Base-by-base conservation (phyloP, 2,888 invertebrate genomes). In the Actias luna region DNA sequence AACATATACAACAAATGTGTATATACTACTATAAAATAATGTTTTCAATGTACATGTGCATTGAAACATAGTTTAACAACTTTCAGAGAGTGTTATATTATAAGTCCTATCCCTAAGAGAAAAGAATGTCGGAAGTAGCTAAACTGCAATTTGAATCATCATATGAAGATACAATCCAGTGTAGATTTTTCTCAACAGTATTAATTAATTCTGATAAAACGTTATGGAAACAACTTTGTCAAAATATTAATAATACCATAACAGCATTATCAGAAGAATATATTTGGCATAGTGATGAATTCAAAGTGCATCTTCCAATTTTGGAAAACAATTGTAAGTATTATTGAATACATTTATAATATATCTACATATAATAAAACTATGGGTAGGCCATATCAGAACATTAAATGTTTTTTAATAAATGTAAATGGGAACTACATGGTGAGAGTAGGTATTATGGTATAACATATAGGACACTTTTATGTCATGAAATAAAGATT, bases 151-250 rank as follows among this genome's bases (percentile, higher is more conserved):
- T 52, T 50, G 61, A 65, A 59, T 57, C 61, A 29, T 22, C 64
- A 25, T 70, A 72, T 79, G 97, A 97, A 70, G 97, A 97, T 87
- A 95, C 94, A 70, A 92, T 97, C 33, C 96, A 96, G 81, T 96
- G 96, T 85, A 95, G 93, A 68, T 83, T 97, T 71, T 97, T 95
- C 86, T 94, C 95, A n/a, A 83, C 90, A 61, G 79, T 92, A 64
- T 80, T 89, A 64, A 1, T 35, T 8, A 85, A 88, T 62, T 70
- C 80, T 16, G 73, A 87, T 63, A 35, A 81, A 61, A 76, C 81
- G 46, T 88, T 93, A 58, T 83, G 81, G 80, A 74, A 82, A 67
- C 58, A 77, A 16, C 66, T 88, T 35, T 84, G 85, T 67, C 64
- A 72, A 46, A 66, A 75, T 27, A 66, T 92, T 10, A 90, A 92